Evolutionary conservation across 2,113 vertebrate species (phyloP).

Genomic region (Aegithalos caudatus): DNA sequence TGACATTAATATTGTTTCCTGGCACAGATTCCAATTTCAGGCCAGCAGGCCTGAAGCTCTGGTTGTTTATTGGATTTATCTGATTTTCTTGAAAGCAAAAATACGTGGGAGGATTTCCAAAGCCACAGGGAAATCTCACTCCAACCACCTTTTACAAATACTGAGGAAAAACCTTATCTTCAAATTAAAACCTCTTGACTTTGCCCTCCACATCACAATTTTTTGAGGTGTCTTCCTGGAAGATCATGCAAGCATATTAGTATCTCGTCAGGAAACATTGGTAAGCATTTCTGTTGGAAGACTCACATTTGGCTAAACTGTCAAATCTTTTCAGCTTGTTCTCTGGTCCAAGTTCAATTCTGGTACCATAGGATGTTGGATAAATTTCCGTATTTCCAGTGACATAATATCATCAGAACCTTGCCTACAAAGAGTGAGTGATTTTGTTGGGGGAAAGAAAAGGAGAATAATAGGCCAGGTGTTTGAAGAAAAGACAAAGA

Average conservation of each 20-base stretch:
- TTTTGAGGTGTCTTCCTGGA: background rate
- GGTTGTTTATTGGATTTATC: background rate
- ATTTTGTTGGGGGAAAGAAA: background rate
- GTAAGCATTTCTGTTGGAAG: background rate
- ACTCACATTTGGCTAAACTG: background rate
- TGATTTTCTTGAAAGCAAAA: background rate
- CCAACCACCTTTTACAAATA: background rate
- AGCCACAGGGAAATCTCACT: background rate
- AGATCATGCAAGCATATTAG: background rate
- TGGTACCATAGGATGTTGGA: background rate
- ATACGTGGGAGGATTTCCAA: background rate
- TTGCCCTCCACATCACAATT: background rate
- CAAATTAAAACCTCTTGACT: background rate
- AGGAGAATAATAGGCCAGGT: constrained; percentile 68
- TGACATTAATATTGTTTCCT: background rate
- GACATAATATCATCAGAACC: constrained; percentile 55
- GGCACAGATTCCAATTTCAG: background rate
- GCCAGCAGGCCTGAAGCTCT: background rate
- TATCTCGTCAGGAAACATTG: background rate
- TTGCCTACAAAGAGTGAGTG: constrained; percentile 42
- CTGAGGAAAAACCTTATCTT: background rate
- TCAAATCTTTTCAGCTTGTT: background rate
- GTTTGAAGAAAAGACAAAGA: constrained; percentile 70
- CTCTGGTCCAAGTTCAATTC: background rate
- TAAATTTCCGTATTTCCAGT: constrained; percentile 34